Evolutionary conservation across 2,797 vertebrate genomes (phyloP).

Genomic region (Leucoraja ocellata): DNA sequence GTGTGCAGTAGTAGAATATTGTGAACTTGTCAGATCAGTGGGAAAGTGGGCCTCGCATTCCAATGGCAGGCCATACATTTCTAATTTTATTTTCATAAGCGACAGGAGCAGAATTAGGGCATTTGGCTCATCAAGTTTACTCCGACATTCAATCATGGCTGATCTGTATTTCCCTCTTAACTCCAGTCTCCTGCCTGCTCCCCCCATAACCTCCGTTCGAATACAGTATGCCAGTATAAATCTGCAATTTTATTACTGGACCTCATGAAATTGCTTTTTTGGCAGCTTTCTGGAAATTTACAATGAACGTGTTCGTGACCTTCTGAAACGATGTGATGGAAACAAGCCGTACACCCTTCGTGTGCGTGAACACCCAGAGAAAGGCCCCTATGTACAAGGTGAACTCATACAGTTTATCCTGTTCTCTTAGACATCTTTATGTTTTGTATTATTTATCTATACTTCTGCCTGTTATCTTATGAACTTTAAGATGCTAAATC

Average conservation of each 20-base stretch:
- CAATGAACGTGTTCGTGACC: constrained; percentile 87
- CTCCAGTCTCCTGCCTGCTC: no score
- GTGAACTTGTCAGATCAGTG: neutral
- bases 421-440: neutral
- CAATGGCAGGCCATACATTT: neutral
- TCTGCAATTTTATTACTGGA: neutral
- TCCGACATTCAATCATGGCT: no score
- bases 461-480: neutral
- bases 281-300: constrained; percentile 94
- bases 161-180: no score
- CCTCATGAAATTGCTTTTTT: constrained; percentile 3
- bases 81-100: neutral
- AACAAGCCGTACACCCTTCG: constrained; percentile 75
- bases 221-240: neutral
- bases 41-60: no score
- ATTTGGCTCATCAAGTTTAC: no score
- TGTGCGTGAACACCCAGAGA: constrained; percentile 90
- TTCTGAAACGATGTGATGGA: constrained; percentile 67
- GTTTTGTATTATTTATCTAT: neutral
- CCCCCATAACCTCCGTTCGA: no score
- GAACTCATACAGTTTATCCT: constrained; percentile 43
- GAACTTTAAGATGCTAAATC: no score
- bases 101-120: no score
- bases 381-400: constrained; percentile 94
- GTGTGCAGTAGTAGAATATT: neutral